Evolutionary conservation across 2,797 vertebrate species (phyloP), one percentile per base, ranked within the genome.

Genomic region (Phalanger gymnotis): DNA sequence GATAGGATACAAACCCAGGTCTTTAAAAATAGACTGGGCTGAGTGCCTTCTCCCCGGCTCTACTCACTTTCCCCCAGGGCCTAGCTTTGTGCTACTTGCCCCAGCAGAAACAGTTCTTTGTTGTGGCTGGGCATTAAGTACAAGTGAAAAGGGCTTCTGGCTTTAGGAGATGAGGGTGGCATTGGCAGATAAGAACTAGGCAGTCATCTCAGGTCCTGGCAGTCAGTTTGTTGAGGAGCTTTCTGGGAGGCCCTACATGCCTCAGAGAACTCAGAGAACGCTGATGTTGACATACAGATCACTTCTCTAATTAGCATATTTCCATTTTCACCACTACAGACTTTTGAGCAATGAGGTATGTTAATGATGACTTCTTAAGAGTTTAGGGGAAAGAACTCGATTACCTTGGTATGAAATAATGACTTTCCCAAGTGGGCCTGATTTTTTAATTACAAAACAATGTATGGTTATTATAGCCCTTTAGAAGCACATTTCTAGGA

Each of bases 171-270:
- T 87, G 34, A 13, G 34, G 53, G 94, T 90, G 0, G 51, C 53
- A 96, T 94, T 53, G 93, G 95, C 97, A 97, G 90, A 92, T 73
- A n/a, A n/a, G 34, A 66, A 19, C 34, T 66, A n/a, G 58, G 31
- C 58, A 66, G 11, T 30, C 22, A 31, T 58, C 13, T 34, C 13
- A 6, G 61, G 34, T 16, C 13, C 34, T n/a, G 61, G n/a, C 11
- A 16, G 61, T 40, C n/a, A 5, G 61, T 16, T 73, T 73, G 61
- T 40, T 73, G 61, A 16, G 34, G 94, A 93, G 57, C 12, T 28
- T 91, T 96, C 13, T 97, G 98, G 98, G 97, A 98, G 98, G 97
- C 97, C 97, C 98, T 90, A 95, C 92, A 96, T 95, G 97, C 52
- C 96, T 96, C 96, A n/a, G n/a, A n/a, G 94, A 94, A 92, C 97